Percentiles rank a stretch among this genome's conserved stretches.
Evolutionary conservation across 2,888 invertebrate species (phyloP).

Genomic region (Euzetes globulus): DNA sequence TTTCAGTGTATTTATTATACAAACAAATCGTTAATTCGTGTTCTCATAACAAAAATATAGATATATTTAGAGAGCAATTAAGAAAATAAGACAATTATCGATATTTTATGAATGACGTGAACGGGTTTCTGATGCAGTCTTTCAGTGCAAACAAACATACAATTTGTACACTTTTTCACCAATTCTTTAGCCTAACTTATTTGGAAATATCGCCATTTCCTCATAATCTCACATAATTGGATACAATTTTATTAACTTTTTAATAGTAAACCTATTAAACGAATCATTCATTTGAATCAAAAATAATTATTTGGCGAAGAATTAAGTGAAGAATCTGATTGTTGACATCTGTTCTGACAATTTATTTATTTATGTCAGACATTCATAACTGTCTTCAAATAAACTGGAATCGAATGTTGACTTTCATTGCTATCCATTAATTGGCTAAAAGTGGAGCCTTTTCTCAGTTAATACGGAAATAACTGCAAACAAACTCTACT

Average conservation of each 20-base stretch:
- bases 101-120: not conserved
- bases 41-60: not conserved
- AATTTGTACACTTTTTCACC: no score
- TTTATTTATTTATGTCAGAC: conserved; percentile 1
- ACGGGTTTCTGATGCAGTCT: not conserved
- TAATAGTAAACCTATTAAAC: no score
- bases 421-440: not conserved
- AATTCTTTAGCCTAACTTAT: no score
- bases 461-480: not conserved
- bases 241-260: no score
- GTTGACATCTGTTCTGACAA: not conserved
- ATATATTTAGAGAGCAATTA: not conserved
- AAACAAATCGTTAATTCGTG: conserved; percentile 1
- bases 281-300: no score
- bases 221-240: no score
- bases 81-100: not conserved
- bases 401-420: not conserved
- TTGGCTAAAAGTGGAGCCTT: not conserved
- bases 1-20: not conserved
- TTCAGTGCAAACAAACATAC: not conserved
- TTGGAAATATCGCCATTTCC: no score
- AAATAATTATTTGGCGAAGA: no score
- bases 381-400: not conserved
- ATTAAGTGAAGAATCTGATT: not conserved
- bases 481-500: not conserved